Conservation (phyloP, 2,888 invertebrate species). For the Nematopogon swammerdamellus region DNA sequence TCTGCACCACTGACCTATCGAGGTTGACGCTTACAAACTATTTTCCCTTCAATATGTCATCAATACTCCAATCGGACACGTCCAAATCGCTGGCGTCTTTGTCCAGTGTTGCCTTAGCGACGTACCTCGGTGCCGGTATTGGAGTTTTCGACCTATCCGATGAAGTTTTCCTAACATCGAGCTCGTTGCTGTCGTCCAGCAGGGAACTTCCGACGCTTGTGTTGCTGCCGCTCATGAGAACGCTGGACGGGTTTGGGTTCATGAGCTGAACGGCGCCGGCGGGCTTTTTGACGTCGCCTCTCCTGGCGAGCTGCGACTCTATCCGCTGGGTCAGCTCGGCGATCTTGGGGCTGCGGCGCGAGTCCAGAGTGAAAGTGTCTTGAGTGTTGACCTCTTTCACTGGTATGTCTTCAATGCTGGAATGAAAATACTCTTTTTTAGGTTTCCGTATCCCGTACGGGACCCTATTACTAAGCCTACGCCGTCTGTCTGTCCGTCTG, state of each 20-base stretch:
- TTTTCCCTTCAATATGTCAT: conserved; percentile 18
- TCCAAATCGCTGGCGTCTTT: conserved; percentile 46
- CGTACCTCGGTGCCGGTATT: not conserved
- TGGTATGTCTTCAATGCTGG: conserved; percentile 46
- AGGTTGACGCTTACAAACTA: too few species aligned
- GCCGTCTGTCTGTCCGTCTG: too few species aligned
- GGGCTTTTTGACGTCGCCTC: conserved; percentile 24
- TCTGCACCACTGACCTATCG: too few species aligned
- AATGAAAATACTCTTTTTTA: conserved; percentile 8
- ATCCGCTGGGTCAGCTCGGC: conserved; percentile 54
- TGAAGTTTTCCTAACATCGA: not conserved
- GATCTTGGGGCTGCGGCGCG: conserved; percentile 51
- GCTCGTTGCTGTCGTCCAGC: conserved; percentile 26
- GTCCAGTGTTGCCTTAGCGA: conserved; percentile 11
- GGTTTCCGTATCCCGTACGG: too few species aligned
- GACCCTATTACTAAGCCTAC: too few species aligned
- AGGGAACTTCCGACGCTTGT: conserved; percentile 49
- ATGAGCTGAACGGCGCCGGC: conserved; percentile 26
- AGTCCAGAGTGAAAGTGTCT: conserved; percentile 37
- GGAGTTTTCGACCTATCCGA: not conserved
- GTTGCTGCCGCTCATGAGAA: conserved; percentile 35
- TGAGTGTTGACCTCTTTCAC: conserved; percentile 19
- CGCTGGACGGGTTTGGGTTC: conserved; percentile 21
- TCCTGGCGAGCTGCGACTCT: conserved; percentile 46
- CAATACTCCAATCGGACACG: conserved; percentile 40